Percentiles rank a stretch among this genome's conserved stretches.
Conservation (phyloP, 53 echinoderm and acorn worm genomes). For the Echinometra lucunter region DNA sequence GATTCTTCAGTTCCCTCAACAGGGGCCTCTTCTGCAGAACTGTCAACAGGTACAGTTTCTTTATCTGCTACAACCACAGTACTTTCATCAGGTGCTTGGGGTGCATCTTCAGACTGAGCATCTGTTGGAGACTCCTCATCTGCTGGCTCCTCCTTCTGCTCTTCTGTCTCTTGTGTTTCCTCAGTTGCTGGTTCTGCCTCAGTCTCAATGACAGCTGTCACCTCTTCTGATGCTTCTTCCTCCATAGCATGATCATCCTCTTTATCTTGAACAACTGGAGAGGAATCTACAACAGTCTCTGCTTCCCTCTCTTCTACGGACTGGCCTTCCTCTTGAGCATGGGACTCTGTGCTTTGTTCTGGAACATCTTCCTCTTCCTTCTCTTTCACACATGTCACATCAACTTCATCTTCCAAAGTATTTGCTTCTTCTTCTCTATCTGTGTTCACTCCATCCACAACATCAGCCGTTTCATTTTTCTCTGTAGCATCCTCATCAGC, state of each 20-base stretch:
- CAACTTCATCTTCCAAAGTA: not conserved
- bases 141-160: not conserved
- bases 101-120: not conserved
- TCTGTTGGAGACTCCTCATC: not conserved
- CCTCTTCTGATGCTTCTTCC: not conserved
- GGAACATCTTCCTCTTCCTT: not conserved
- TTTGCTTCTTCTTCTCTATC: not conserved
- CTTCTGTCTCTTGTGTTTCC: slow-evolving; percentile 2
- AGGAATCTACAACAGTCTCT: not conserved
- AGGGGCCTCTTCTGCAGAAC: not conserved
- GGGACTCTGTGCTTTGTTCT: not conserved
- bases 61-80: not conserved
- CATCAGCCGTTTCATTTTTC: not conserved
- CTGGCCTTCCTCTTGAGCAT: not conserved
- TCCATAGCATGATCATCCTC: not conserved
- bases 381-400: not conserved
- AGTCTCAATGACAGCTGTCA: not conserved
- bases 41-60: not conserved
- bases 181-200: slow-evolving; percentile 31
- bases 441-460: not conserved
- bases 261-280: not conserved
- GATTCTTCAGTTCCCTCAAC: not conserved
- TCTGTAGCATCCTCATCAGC: not conserved
- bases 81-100: not conserved
- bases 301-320: not conserved